Conservation (phyloP, 2,113 vertebrate genomes). For the Anarrhichthys ocellatus region DNA sequence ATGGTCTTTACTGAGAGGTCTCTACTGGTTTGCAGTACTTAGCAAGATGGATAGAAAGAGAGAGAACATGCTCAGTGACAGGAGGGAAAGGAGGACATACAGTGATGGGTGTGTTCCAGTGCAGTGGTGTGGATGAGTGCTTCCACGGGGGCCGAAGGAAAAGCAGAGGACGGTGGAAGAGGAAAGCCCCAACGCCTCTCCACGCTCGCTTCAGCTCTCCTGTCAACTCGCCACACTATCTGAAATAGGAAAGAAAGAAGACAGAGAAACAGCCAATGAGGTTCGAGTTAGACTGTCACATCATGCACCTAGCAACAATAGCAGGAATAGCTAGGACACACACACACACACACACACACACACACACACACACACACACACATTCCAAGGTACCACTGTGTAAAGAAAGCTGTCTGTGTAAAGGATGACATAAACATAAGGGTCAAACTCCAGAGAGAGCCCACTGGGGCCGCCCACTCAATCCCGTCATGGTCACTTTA, state of each 20-base stretch:
- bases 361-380: background rate
- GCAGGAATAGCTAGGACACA: conserved; percentile 40
- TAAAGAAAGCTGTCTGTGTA: background rate
- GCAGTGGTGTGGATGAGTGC: conserved; percentile 30
- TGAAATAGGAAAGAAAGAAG: conserved; percentile 47
- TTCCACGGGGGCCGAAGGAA: conserved; percentile 16
- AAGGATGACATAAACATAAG: background rate
- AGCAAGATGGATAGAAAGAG: conserved; percentile 4
- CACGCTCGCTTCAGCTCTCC: conserved; percentile 21
- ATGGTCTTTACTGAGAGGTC: background rate
- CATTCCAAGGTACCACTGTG: background rate
- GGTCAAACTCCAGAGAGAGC: background rate
- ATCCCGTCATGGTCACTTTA: background rate
- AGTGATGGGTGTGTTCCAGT: conserved; percentile 13
- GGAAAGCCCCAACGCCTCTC: conserved; percentile 23
- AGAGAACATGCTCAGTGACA: conserved; percentile 2
- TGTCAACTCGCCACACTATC: conserved; percentile 24
- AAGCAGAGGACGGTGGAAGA: conserved; percentile 21
- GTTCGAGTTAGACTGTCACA: conserved; percentile 56
- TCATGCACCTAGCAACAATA: conserved; percentile 69
- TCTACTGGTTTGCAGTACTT: background rate
- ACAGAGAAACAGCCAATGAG: conserved; percentile 64
- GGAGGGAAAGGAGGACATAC: background rate
- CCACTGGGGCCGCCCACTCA: background rate
- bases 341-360: background rate